Evolutionary conservation across 2,888 invertebrate genomes (phyloP).

Genomic region (Thelaira solivaga): DNA sequence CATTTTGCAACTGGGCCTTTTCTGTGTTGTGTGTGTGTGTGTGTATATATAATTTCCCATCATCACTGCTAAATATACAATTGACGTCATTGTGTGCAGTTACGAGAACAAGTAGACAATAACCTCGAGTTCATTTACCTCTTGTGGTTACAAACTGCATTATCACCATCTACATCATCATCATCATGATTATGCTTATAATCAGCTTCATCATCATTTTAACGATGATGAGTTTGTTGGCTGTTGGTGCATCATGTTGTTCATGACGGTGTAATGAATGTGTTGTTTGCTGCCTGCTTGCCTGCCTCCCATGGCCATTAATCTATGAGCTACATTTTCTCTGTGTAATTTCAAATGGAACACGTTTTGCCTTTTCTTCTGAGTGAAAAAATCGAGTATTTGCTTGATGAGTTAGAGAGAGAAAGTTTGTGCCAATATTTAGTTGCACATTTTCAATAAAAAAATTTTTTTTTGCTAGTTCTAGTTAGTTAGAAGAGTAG

Average conservation of each 20-base stretch:
- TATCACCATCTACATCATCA: conserved; percentile 9
- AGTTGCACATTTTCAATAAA: conserved; percentile 1
- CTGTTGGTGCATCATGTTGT: conserved; percentile 16
- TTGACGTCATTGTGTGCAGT: conserved; percentile 59
- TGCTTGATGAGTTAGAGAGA: conserved; percentile 55
- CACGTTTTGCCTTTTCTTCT: conserved; percentile 8
- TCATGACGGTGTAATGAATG: conserved; percentile 5
- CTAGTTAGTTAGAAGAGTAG: background rate
- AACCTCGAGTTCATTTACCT: conserved; percentile 63
- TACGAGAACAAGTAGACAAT: conserved; percentile 61
- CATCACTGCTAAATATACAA: conserved; percentile 34
- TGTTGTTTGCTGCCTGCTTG: conserved; percentile 15
- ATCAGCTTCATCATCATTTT: conserved; percentile 11
- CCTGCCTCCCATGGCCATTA: conserved; percentile 46
- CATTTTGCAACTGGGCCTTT: background rate
- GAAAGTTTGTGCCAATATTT: conserved; percentile 38
- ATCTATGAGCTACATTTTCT: conserved; percentile 32
- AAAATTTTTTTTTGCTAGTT: no score
- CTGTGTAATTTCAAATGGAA: background rate
- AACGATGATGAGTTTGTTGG: background rate
- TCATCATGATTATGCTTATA: background rate
- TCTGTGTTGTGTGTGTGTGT: background rate
- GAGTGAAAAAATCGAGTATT: conserved; percentile 27
- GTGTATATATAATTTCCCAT: background rate
- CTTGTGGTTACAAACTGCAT: conserved; percentile 49